Evolutionary conservation across 2,797 vertebrate genomes (phyloP), one percentile per base, ranked within the genome.

Genomic region (Sciurus carolinensis): DNA sequence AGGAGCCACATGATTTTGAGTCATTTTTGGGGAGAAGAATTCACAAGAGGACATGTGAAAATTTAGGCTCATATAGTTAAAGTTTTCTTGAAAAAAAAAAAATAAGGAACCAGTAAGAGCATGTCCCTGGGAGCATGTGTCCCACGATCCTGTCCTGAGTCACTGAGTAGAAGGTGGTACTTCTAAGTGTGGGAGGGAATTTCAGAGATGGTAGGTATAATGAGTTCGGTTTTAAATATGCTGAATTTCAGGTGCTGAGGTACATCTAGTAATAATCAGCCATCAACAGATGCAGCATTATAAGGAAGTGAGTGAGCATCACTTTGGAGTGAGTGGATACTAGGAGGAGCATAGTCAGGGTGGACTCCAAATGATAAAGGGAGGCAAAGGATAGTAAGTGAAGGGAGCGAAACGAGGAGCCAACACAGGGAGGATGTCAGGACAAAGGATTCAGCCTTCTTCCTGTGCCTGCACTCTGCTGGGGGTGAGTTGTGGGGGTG

Each of bases 61-160:
- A 71, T 93, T 75, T 92, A 85, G 22, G 36, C 71, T 69, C 13
- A 11, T 59, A 59, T 66, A 87, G 64, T 86, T 81, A 77, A 69
- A 81, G 64, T 75, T 94, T 80, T 20, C 30, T 94, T 92, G 59
- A 57, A 93, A 90, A 85, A 47, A 47, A 47, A 39, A 39, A 39
- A 39, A 39, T 39, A 39, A 39, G 39, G 39, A 39, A 39, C 39
- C 39, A 39, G 39, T 10, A 3, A 30, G 79, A 90, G 14, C 39
- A 52, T 12, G n/a, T 54, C 5, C 17, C 33, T 22, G 33, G 28
- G 59, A 66, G 18, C n/a, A 18, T 33, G 10, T 82, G 10, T 57
- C 64, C 47, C 18, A 20, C 22, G 50, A 11, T 26, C 59, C 20
- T 62, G 26, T 57, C 36, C 42, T 11, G 0, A n/a, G 67, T 22